These are phyloP conservation scores for Pentalonia nigronervosa DNA, from an alignment of 1,140 invertebrate species.

Conservation along the genomic window DNA sequence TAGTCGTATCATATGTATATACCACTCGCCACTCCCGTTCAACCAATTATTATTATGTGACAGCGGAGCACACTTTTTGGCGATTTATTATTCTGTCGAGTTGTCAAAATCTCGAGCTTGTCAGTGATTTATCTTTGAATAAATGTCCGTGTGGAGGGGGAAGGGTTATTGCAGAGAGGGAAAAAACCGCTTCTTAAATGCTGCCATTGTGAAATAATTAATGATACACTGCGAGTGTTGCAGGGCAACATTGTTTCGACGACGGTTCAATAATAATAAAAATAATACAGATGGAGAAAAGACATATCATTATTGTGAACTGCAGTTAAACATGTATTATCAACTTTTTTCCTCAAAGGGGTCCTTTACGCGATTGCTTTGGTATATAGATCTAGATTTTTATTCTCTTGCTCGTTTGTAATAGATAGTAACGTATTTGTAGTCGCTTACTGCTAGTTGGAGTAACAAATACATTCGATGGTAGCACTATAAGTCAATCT, in stretches of 20 bases:
- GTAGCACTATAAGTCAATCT: not conserved
- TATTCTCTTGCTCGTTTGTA: not conserved
- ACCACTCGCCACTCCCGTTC: not conserved
- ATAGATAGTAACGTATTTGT: not conserved
- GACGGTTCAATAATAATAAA: slow-evolving; percentile 1
- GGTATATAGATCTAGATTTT: not conserved
- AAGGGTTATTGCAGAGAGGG: not conserved
- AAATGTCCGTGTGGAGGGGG: not conserved
- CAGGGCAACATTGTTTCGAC: slow-evolving; percentile 31
- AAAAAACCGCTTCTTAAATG: slow-evolving; percentile 23
- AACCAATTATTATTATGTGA: slow-evolving; percentile 29
- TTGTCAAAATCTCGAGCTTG: slow-evolving; percentile 33
- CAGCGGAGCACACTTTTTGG: not conserved
- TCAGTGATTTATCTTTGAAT: slow-evolving; percentile 44
- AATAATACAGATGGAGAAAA: not conserved
- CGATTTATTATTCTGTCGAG: slow-evolving; percentile 49
- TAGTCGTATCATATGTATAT: not conserved
- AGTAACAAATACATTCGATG: not conserved
- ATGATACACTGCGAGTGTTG: slow-evolving; percentile 35
- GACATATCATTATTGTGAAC: slow-evolving; percentile 7
- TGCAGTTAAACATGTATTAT: not conserved
- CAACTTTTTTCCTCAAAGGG: not conserved
- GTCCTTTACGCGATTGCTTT: not conserved
- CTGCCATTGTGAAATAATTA: slow-evolving; percentile 46
- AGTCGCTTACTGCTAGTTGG: too few relatives aligned